phyloP scores from a whole-genome alignment of 2,888 invertebrate species.

The Geophilus truncorum region DNA sequence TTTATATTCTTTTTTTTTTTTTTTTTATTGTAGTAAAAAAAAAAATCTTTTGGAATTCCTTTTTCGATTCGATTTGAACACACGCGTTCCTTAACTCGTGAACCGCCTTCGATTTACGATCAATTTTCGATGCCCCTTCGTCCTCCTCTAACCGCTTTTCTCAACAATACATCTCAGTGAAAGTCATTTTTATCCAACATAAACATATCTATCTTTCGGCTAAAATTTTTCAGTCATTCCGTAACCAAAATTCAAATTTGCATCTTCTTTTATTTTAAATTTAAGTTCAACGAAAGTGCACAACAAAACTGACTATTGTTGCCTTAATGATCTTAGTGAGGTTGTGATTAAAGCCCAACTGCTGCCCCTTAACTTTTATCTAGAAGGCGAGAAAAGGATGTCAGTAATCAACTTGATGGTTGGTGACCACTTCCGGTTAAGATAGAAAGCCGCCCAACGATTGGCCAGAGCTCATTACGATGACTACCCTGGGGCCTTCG shows the following conservation, averaged over 20 bases:
- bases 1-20: not conserved
- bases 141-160: too few species aligned
- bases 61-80: not conserved
- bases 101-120: not conserved
- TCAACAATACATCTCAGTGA: too few species aligned
- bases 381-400: not conserved
- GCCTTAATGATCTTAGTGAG: not conserved
- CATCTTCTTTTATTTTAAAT: too few species aligned
- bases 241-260: too few species aligned
- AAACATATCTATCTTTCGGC: too few species aligned
- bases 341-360: not conserved
- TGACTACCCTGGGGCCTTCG: not conserved
- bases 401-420: slow-evolving; percentile 14
- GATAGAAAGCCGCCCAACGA: not conserved
- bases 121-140: not conserved
- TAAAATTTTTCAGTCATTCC: too few species aligned
- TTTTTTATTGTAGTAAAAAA: not conserved
- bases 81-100: not conserved
- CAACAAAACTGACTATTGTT: not conserved
- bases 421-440: slow-evolving; percentile 10
- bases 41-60: not conserved
- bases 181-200: too few species aligned
- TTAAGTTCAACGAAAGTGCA: too few species aligned
- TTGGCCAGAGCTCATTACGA: not conserved
- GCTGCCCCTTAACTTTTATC: not conserved